Evolutionary conservation across 2,888 invertebrate species (phyloP), one percentile per base, ranked within the genome.

Genomic region (Ptilodon capucinus): DNA sequence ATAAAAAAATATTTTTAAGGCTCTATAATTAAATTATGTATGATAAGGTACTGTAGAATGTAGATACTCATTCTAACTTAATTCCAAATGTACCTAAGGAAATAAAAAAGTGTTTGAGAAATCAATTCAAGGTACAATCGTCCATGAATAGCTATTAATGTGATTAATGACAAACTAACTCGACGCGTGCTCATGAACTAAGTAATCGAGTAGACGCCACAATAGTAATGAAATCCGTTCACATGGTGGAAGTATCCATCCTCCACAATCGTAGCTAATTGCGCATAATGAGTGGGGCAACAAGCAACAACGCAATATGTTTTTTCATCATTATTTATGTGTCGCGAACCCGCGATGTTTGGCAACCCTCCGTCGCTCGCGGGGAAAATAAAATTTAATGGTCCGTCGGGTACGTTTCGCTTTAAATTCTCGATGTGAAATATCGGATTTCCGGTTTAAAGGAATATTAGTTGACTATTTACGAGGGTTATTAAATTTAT

Each of bases 341-440:
- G 70, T 60, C 61, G 74, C 71, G 69, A 79, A 78, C 81, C 84
- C 85, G 84, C 71, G 74, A 71, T 74, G 68, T 66, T 76, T 68
- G 68, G 74, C 77, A 80, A 82, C 86, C 89, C 90, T 80, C 74
- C 74, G 52, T 60, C 61, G 58, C 60, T 74, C 66, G 78, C 82
- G 80, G 78, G 76, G 81, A 82, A 83, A 84, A 89, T 88, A 89
- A 90, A 90, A 89, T 90, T 88, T 89, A 86, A 90, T 89, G 84
- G 84, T 84, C 79, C 68, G 72, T 65, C 81, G 79, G 80, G 69
- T 73, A 73, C 73, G 68, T 83, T 86, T 71, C 69, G 64, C 71
- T 68, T 53, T 73, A 74, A 74, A 70, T 68, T 64, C 68, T 72
- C 62, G 73, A 80, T 82, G 75, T 81, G 75, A 78, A 84, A 86